Evolutionary conservation across 2,113 vertebrate genomes (phyloP).

Genomic region (rabbit (Oryctolagus cuniculus)): DNA sequence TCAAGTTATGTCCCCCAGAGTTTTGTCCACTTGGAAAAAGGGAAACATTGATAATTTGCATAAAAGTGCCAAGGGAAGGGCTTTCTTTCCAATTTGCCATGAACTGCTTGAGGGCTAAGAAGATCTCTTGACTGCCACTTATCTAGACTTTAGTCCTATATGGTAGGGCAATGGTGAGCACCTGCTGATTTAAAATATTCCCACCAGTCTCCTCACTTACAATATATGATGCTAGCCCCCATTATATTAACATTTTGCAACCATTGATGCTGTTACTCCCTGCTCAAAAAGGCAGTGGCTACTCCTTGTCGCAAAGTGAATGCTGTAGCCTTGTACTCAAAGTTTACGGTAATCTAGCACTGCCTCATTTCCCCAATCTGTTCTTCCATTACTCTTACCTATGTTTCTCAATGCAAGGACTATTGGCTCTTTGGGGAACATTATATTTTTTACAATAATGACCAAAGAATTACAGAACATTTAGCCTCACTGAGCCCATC

Average conservation of each 20-base stretch:
- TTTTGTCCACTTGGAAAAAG: background rate
- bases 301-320: background rate
- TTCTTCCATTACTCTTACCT: background rate
- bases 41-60: background rate
- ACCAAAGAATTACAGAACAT: background rate
- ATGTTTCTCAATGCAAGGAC: constrained; percentile 17
- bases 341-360: background rate
- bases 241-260: background rate
- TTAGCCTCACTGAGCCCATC: background rate
- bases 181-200: background rate
- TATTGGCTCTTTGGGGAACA: background rate
- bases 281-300: background rate
- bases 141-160: background rate
- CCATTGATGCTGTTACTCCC: background rate
- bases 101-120: background rate
- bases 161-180: background rate
- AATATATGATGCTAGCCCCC: background rate
- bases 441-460: background rate
- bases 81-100: background rate
- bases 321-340: background rate
- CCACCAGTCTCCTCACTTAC: background rate
- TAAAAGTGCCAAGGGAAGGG: background rate
- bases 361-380: background rate
- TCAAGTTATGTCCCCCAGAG: background rate
- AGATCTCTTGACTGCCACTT: background rate